Base-by-base conservation (phyloP, 2,113 vertebrate species). In the Amphiprion ocellaris region DNA sequence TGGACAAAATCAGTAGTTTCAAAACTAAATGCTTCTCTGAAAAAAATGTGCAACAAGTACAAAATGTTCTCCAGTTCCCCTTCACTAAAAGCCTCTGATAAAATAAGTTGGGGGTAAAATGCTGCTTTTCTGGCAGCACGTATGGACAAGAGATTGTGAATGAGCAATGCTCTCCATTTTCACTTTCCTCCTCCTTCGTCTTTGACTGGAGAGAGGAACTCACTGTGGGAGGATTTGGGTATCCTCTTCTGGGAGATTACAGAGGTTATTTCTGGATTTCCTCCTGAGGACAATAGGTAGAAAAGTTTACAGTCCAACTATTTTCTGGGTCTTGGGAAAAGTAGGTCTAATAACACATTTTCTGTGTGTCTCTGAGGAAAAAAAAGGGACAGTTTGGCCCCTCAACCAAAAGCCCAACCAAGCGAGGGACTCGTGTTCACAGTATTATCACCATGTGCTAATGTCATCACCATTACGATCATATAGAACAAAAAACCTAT, bases 201-300 rank as follows among this genome's bases (percentile, higher is more conserved):
- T 69, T 70, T 65, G 44, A 47, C 66, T 61, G 19, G 28, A 75
- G 24, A 70, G 47, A 15, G 15, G n/a, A 68, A 60, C 19, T 68
- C 53, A 5, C 50, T 52, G 19, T 21, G 53, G 41, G 58, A 72
- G 33, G 33, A 24, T 44, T 23, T 17, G 26, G 39, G 53, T 26
- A 46, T 68, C 73, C 54, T 56, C 64, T 53, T 46, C 54, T 46
- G 64, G 66, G 53, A 65, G 26, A 55, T 67, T 86, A 63, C 53
- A n/a, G 6, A 68, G 37, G 56, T 33, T 72, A 79, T 83, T 76
- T 72, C 19, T 69, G 79, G 44, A 44, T 5, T 56, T 70, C 19
- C 52, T 61, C 56, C 55, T 33, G 30, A 70, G 47, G 28, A 72
- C 11, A 28, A 47, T 30, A 60, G 21, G 37, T 39, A 69, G 2